phyloP scores from a whole-genome alignment of 1,140 invertebrate species.

The Brachionus koreanus region DNA sequence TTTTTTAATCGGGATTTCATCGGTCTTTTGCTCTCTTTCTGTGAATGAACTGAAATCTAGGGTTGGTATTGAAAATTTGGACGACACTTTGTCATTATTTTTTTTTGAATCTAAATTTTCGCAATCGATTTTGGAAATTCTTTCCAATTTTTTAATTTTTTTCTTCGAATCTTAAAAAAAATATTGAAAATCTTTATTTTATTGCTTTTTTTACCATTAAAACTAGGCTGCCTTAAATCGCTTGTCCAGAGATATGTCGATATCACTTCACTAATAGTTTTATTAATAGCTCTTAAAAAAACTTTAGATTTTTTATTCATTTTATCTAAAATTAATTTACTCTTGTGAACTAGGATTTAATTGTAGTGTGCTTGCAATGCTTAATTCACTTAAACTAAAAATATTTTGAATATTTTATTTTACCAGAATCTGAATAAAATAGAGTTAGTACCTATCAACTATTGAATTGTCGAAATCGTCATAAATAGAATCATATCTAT shows the following conservation, averaged over 20 bases:
- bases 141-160: not conserved
- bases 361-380: slow-evolving; percentile 13
- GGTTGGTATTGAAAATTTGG: slow-evolving; percentile 17
- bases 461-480: slow-evolving; percentile 41
- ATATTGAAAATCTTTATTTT: not conserved
- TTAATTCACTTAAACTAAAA: slow-evolving; percentile 34
- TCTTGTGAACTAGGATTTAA: slow-evolving; percentile 24
- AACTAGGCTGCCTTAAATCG: not conserved
- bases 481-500: not conserved
- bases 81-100: not conserved
- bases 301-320: not conserved
- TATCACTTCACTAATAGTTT: slow-evolving; percentile 35
- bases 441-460: not conserved
- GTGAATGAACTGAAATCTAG: slow-evolving; percentile 40
- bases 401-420: not conserved
- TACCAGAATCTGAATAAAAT: not conserved
- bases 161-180: not conserved
- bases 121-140: not conserved
- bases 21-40: not conserved
- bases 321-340: not conserved
- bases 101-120: not conserved
- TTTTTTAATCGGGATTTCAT: not conserved
- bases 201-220: not conserved
- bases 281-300: slow-evolving; percentile 9
- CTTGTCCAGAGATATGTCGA: slow-evolving; percentile 31